phyloP scores from a whole-genome alignment of 2,888 invertebrate species.

The Sarcophaga carnaria region DNA sequence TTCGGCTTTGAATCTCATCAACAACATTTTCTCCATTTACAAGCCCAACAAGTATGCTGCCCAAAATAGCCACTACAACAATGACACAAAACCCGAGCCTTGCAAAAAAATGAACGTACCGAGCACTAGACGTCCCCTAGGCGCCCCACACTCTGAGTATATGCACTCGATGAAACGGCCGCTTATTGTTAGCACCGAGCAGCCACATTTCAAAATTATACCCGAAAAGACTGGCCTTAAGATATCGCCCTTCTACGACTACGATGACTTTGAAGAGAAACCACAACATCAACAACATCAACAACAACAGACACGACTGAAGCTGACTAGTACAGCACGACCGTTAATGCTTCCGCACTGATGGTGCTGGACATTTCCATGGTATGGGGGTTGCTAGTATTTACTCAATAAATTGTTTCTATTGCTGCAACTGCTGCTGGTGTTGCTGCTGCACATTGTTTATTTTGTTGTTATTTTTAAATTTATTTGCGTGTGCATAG shows the following conservation, averaged over 20 bases:
- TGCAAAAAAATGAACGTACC: slow-evolving; percentile 82
- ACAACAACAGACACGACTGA: slow-evolving; percentile 75
- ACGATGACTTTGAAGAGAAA: slow-evolving; percentile 77
- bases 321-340: slow-evolving; percentile 81
- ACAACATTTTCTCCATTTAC: slow-evolving; percentile 82
- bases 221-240: slow-evolving; percentile 84
- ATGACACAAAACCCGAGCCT: slow-evolving; percentile 80
- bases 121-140: slow-evolving; percentile 80
- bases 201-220: slow-evolving; percentile 82
- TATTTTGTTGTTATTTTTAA: too few species aligned
- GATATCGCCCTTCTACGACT: slow-evolving; percentile 82
- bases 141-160: slow-evolving; percentile 79
- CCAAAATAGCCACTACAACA: slow-evolving; percentile 81
- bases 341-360: slow-evolving; percentile 81
- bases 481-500: too few species aligned
- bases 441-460: too few species aligned
- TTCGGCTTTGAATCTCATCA: slow-evolving; percentile 81
- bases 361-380: slow-evolving; percentile 82
- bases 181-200: slow-evolving; percentile 83
- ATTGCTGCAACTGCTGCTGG: neutral
- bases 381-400: slow-evolving; percentile 80
- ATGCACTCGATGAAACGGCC: slow-evolving; percentile 83
- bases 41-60: slow-evolving; percentile 82
- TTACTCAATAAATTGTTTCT: slow-evolving; percentile 22
- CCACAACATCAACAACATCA: slow-evolving; percentile 70